Evolutionary conservation across 1,140 invertebrate species (phyloP).

Genomic region (Euura lappo): DNA sequence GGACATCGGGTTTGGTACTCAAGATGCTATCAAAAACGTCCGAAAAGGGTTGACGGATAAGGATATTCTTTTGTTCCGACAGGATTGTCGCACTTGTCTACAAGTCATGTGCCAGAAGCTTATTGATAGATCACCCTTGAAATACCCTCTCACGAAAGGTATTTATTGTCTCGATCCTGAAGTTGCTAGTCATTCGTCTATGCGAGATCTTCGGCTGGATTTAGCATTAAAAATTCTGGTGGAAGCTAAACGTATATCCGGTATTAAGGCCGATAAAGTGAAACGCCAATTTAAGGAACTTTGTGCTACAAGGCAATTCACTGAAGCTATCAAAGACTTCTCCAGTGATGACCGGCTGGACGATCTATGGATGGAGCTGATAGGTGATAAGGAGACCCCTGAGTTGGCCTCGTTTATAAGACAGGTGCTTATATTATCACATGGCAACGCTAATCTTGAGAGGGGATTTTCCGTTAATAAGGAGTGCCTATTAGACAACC

Average conservation of each 20-base stretch:
- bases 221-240: neutral
- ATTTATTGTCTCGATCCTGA: neutral
- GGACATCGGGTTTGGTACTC: neutral
- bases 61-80: neutral
- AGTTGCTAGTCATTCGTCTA: neutral
- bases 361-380: neutral
- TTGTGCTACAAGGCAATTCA: neutral
- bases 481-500: slow-evolving; percentile 12
- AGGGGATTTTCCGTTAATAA: slow-evolving; percentile 16
- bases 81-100: neutral
- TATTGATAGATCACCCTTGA: neutral
- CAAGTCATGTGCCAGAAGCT: neutral
- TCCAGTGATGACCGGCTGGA: neutral
- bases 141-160: neutral
- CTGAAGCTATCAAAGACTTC: neutral
- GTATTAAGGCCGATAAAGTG: neutral
- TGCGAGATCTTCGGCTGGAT: neutral
- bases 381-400: neutral
- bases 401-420: neutral
- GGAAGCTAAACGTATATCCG: neutral
- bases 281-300: neutral
- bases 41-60: slow-evolving; percentile 6
- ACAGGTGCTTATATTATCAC: neutral
- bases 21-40: neutral
- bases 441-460: slow-evolving; percentile 4